Base-by-base conservation (phyloP, 2,797 vertebrate species). In the Austrolebias charrua region DNA sequence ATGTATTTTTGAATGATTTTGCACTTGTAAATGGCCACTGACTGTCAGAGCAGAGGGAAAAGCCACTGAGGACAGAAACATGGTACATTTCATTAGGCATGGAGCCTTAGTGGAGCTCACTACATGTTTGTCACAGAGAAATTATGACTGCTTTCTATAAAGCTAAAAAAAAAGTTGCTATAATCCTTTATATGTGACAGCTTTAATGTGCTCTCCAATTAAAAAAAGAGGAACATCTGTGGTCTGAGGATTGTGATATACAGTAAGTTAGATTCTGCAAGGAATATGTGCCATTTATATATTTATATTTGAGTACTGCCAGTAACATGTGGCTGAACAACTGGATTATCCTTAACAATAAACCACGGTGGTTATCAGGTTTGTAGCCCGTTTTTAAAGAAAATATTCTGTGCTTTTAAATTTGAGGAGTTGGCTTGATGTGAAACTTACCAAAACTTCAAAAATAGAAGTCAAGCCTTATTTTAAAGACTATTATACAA, bases 121-220 rank as follows among this genome's bases (percentile, higher is more conserved):
- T 86, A 70, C 75, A 86, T 77, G 78, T 87, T 89, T 90, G 86
- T 84, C 86, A 84, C 73, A 66, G 71, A 82, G 84, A 84, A 92
- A 90, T 89, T 90, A 91, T 88, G 88, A 80, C 82, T 83, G 75
- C 83, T 85, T 90, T 86, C 71, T 81, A 74, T 82, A 77, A 85
- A 55, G 58, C 71, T 82, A 90, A 89, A 87, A 89, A 88, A 35
- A 13, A 56, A n/a, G 85, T 67, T 53, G 60, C 66, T 67, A 64
- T 90, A 90, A 91, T 90, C 84, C 87, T 62, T 33, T 56, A 86
- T 77, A 90, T 84, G 83, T 76, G 80, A 82, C 46, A 60, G 78
- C 83, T 77, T 82, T 82, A 88, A 88, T 87, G 76, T 79, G 76
- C 58, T 78, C 72, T 63, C 72, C 75, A 80, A 80, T 79, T n/a